Conservation (phyloP, 2,888 invertebrate species). For the Drosophila peninsularis region DNA sequence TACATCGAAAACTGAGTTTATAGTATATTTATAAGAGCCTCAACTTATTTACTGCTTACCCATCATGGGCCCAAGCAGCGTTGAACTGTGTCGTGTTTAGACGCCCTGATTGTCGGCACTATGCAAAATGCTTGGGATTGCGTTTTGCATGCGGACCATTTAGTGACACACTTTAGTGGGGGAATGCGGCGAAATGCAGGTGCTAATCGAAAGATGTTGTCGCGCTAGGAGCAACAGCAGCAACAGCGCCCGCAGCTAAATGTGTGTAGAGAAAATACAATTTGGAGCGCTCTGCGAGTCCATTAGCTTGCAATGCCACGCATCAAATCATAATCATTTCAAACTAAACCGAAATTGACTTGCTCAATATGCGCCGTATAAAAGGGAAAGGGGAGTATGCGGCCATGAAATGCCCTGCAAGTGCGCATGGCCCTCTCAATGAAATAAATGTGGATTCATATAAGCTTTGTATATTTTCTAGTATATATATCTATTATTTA, state of each 20-base stretch:
- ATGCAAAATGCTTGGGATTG: constrained; percentile 27
- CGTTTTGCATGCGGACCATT: constrained; percentile 51
- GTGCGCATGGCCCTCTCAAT: background rate
- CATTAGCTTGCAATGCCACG: constrained; percentile 37
- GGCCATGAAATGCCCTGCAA: constrained; percentile 3
- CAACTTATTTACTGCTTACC: background rate
- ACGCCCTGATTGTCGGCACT: background rate
- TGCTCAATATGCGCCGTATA: constrained; percentile 27
- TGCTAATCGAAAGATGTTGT: constrained; percentile 66
- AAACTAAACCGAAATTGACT: constrained; percentile 70
- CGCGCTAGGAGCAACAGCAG: constrained; percentile 7
- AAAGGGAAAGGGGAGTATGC: background rate
- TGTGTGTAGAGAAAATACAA: constrained; percentile 27
- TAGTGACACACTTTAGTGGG: constrained; percentile 62
- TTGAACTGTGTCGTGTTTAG: constrained; percentile 2
- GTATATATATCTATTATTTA: too few relatives aligned
- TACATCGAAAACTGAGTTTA: too few relatives aligned
- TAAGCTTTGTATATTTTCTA: background rate
- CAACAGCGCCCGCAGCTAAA: constrained; percentile 8
- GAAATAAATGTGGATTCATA: too few relatives aligned
- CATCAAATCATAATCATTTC: constrained; percentile 63
- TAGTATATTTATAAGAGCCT: background rate
- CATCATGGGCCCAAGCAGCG: background rate
- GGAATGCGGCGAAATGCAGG: constrained; percentile 58
- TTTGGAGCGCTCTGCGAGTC: constrained; percentile 30